These are phyloP conservation scores for Heterohyrax brucei DNA, from an alignment of 2,797 vertebrate genomes.

Conservation along the genomic window DNA sequence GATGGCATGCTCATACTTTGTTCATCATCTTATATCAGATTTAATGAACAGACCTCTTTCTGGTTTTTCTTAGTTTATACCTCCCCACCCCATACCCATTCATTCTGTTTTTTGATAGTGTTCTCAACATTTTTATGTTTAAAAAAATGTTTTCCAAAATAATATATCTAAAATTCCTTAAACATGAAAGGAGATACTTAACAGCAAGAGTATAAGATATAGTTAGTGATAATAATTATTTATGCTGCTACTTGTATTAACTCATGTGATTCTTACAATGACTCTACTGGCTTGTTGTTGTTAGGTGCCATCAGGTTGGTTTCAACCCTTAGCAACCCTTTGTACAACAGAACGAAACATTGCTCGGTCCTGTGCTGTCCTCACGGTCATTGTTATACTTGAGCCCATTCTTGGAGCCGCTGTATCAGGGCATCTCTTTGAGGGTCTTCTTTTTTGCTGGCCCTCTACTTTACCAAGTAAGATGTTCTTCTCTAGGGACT, in stretches of 20 bases:
- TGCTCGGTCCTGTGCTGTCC: too few relatives aligned
- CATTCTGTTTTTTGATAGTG: background rate
- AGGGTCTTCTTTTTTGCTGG: too few relatives aligned
- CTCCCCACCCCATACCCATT: background rate
- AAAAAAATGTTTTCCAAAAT: background rate
- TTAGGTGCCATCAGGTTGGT: too few relatives aligned
- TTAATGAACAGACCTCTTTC: background rate
- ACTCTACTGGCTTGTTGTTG: background rate
- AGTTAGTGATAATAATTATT: conserved; percentile 19
- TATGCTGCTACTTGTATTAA: background rate
- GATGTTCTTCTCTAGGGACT: too few relatives aligned
- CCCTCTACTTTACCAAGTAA: too few relatives aligned
- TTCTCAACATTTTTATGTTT: background rate
- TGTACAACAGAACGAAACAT: too few relatives aligned
- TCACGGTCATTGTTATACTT: too few relatives aligned
- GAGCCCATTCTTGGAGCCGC: too few relatives aligned
- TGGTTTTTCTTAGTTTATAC: background rate
- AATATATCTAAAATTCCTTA: background rate
- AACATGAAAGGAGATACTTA: background rate
- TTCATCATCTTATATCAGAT: background rate
- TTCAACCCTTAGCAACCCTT: too few relatives aligned
- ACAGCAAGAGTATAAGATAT: background rate
- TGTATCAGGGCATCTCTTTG: too few relatives aligned
- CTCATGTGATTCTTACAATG: background rate
- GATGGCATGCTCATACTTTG: background rate